Evolutionary conservation across 1,140 invertebrate species (phyloP), one percentile per base, ranked within the genome.

Genomic region (Dendroctonus valens): DNA sequence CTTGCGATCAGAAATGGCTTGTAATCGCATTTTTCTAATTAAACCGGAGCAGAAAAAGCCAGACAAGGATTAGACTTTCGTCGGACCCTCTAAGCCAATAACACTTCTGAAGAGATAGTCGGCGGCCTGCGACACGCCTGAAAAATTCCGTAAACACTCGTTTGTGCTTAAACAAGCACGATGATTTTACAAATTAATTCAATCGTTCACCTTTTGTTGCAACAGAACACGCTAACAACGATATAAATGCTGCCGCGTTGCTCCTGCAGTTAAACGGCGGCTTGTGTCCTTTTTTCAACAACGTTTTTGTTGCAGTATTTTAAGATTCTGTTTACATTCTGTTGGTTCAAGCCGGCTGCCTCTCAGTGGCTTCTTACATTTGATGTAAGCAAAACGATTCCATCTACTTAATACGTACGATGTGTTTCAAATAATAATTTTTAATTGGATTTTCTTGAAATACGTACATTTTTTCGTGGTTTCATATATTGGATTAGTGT

Each of bases 181-280:
- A 61, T 61, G 59, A 61, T 49, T 61, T 61, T 61, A 61, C 59
- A 51, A 61, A 61, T 61, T 61, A 51, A 61, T 61, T 61, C 59
- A 61, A 61, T 61, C 59, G 59, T 61, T 61, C 59, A 61, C 59
- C 59, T 61, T 48, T 41, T 49, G 57, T 41, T 51, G 59, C 59
- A 61, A 51, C 48, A 12, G 57, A 59, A 11, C 57, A 42, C 57
- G 57, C 39, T 11, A 59, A 12, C 41, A 41, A 8, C 15, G n/a
- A 59, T 42, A 12, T 59, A 59, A 42, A 11, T 37, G 14, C 57
- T 41, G 57, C 41, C 15, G 55, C 15, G 42, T 46, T 46, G 42
- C 42, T 46, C 8, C 48, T 50, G 48, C 48, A 50, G 12, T 50
- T 50, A 8, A 50, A 11, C 48, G 48, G 48, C n/a, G 48, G 48